A percentile compares a stretch with the other conserved stretches of the same genome.
Evolutionary conservation across 2,888 invertebrate species (phyloP).

Genomic region (Diadegma fenestrale): DNA sequence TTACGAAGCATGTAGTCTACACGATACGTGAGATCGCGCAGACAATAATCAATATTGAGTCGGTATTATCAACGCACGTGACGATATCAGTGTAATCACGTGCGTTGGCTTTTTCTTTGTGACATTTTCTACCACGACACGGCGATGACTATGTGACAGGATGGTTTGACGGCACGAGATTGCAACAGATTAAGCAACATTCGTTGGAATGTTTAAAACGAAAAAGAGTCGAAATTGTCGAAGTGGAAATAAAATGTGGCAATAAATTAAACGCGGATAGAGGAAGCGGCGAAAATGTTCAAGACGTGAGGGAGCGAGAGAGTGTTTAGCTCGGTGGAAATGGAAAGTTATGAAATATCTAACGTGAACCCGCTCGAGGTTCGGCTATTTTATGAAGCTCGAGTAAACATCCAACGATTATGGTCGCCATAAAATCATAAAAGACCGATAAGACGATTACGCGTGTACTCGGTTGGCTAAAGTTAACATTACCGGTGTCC

Average conservation of each 20-base stretch:
- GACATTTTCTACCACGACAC: background rate
- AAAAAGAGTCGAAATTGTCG: background rate
- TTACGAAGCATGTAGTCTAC: background rate
- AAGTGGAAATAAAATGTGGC: background rate
- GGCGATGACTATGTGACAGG: background rate
- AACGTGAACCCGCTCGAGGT: background rate
- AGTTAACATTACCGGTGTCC: background rate
- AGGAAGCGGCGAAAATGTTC: background rate
- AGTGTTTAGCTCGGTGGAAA: background rate
- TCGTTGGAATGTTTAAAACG: conserved; percentile 8
- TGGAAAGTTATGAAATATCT: conserved; percentile 1
- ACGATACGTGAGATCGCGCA: background rate
- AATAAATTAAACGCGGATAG: background rate
- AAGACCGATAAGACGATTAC: background rate
- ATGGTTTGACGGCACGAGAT: conserved; percentile 19
- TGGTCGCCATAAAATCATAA: background rate
- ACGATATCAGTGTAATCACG: conserved; percentile 39
- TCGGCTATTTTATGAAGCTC: conserved; percentile 3
- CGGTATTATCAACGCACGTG: conserved; percentile 56
- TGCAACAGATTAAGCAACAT: conserved; percentile 15
- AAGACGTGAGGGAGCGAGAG: background rate
- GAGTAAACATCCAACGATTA: background rate
- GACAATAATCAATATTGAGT: conserved; percentile 35
- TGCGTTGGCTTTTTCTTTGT: conserved; percentile 29
- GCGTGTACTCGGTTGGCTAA: background rate